A percentile compares a stretch with the other conserved stretches of the same genome.
Evolutionary conservation across 2,797 vertebrate genomes (phyloP).

Genomic region (Taeniopygia guttata): DNA sequence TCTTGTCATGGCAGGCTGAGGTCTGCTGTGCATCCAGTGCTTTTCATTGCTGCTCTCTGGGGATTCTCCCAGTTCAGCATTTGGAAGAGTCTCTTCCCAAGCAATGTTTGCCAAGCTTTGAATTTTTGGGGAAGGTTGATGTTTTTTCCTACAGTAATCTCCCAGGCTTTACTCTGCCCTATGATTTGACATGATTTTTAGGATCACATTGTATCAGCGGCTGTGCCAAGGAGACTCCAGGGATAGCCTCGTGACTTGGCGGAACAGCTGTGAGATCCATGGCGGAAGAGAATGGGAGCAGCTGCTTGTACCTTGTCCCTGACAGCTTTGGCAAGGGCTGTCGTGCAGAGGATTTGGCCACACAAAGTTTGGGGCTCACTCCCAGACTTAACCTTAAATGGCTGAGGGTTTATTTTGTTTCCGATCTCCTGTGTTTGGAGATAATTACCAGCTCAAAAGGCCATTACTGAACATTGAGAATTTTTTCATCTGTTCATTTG

Average conservation of each 20-base stretch:
- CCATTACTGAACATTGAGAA: background rate
- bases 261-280: background rate
- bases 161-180: background rate
- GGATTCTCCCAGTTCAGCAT: background rate
- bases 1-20: background rate
- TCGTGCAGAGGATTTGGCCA: background rate
- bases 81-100: background rate
- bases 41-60: background rate
- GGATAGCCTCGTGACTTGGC: background rate
- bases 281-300: background rate
- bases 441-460: background rate
- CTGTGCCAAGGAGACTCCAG: background rate
- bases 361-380: background rate
- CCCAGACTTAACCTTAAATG: background rate
- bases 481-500: background rate
- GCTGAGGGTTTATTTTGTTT: background rate
- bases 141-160: background rate
- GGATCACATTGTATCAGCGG: rapidly evolving
- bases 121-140: background rate
- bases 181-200: background rate
- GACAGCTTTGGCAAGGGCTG: background rate
- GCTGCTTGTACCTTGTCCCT: background rate
- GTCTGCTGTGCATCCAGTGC: background rate
- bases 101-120: background rate
- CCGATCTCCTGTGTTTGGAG: background rate